Percentiles rank a stretch among this genome's conserved stretches.
phyloP scores from a whole-genome alignment of 1,140 invertebrate species.

The Lepidurus apus region DNA sequence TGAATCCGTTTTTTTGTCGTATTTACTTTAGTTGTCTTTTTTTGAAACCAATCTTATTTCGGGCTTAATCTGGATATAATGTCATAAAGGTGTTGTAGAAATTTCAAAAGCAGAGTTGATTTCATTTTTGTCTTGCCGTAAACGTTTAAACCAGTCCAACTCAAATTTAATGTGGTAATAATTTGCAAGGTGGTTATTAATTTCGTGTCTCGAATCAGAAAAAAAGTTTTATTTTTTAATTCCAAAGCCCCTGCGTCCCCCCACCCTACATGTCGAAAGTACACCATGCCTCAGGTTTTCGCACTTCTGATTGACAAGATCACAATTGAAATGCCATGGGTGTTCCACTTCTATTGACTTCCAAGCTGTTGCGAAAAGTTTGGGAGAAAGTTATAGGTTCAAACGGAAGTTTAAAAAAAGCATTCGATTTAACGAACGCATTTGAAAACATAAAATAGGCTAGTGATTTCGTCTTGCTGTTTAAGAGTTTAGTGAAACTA shows the following conservation, averaged over 20 bases:
- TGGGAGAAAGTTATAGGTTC: too few species aligned
- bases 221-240: background rate
- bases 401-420: too few species aligned
- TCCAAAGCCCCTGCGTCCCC: background rate
- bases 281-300: conserved; percentile 17
- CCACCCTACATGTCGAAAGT: conserved; percentile 18
- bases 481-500: too few species aligned
- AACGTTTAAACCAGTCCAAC: conserved; percentile 14
- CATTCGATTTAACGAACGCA: too few species aligned
- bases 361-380: too few species aligned
- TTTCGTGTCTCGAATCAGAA: background rate
- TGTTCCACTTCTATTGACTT: conserved; percentile 6
- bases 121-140: conserved; percentile 9
- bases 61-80: conserved; percentile 8
- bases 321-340: conserved; percentile 8
- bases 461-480: too few species aligned
- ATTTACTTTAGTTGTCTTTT: conserved; percentile 5
- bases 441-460: too few species aligned
- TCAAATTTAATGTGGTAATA: background rate
- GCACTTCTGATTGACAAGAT: conserved; percentile 21
- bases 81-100: conserved; percentile 18
- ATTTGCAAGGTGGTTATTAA: background rate
- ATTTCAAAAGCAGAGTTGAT: background rate
- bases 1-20: background rate
- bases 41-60: conserved; percentile 7